phyloP scores from a whole-genome alignment of 2,113 vertebrate genomes.

The Sitta europaea region DNA sequence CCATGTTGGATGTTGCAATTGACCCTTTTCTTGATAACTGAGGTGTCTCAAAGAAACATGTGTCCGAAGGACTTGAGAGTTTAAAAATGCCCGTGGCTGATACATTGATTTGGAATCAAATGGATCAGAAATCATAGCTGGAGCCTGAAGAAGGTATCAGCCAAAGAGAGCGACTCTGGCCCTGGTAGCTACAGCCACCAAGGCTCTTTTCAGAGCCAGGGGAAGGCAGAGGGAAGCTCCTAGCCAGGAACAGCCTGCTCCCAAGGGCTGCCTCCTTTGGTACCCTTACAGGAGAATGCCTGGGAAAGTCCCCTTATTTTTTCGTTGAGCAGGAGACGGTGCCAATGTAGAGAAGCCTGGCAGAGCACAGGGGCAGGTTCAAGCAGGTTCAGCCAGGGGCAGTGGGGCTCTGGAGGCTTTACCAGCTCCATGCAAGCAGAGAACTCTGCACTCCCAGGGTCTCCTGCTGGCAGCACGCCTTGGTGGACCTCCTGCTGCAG shows the following conservation, averaged over 20 bases:
- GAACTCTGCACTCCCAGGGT: background rate
- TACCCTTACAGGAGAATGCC: background rate
- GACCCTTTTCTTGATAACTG: background rate
- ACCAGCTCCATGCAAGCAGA: background rate
- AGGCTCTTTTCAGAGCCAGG: background rate
- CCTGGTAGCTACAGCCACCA: background rate
- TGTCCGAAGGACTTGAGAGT: background rate
- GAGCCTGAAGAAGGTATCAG: background rate
- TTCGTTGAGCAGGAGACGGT: background rate
- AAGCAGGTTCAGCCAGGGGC: slow-evolving; percentile 23
- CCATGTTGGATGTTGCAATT: background rate
- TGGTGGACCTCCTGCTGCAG: background rate
- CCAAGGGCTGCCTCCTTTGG: background rate
- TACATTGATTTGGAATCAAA: background rate
- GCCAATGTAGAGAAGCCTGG: slow-evolving; percentile 34
- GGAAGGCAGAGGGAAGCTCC: accelerated
- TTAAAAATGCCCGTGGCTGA: background rate
- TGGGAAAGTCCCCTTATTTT: slow-evolving; percentile 57
- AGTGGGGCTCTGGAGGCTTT: background rate
- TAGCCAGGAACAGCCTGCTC: background rate
- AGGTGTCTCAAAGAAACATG: background rate
- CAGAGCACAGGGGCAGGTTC: slow-evolving; percentile 16
- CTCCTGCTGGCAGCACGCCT: background rate
- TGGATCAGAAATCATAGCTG: background rate
- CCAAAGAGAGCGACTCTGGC: background rate